Conservation (phyloP, 2,797 vertebrate species). For the Acropternis orthonyx region DNA sequence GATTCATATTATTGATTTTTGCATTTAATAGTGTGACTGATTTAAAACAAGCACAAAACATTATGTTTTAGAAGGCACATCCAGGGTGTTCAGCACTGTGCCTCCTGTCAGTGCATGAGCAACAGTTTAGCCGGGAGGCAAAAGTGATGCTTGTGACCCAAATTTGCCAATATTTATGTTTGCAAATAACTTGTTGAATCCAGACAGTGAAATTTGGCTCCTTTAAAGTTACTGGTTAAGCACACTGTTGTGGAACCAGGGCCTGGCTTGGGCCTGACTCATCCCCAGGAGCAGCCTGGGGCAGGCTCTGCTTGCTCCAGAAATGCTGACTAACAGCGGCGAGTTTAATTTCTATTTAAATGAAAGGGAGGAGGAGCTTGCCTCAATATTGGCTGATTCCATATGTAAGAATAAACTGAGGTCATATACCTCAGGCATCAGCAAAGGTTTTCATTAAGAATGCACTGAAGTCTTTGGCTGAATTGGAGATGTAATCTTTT, state of each 20-base stretch:
- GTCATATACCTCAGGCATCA: background rate
- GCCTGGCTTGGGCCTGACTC: background rate
- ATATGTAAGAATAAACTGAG: background rate
- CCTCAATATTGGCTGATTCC: background rate
- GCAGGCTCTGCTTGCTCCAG: background rate
- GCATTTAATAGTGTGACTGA: background rate
- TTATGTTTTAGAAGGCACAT: background rate
- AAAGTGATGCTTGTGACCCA: background rate
- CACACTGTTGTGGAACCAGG: background rate
- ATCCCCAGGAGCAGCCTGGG: background rate
- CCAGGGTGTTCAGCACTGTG: background rate
- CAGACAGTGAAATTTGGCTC: background rate
- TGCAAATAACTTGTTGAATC: background rate
- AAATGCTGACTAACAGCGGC: background rate
- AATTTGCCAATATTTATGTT: background rate
- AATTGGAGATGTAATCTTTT: background rate
- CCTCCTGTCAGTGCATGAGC: background rate
- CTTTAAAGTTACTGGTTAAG: background rate
- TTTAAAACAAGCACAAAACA: background rate
- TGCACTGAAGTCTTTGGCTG: background rate
- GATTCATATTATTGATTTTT: background rate
- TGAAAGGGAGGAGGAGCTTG: background rate
- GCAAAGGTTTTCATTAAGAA: background rate
- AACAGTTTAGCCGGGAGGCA: background rate
- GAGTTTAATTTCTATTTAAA: conserved; percentile 27